These are phyloP conservation scores for Aplysia californica DNA, from an alignment of 1,140 invertebrate genomes.

Conservation along the genomic window DNA sequence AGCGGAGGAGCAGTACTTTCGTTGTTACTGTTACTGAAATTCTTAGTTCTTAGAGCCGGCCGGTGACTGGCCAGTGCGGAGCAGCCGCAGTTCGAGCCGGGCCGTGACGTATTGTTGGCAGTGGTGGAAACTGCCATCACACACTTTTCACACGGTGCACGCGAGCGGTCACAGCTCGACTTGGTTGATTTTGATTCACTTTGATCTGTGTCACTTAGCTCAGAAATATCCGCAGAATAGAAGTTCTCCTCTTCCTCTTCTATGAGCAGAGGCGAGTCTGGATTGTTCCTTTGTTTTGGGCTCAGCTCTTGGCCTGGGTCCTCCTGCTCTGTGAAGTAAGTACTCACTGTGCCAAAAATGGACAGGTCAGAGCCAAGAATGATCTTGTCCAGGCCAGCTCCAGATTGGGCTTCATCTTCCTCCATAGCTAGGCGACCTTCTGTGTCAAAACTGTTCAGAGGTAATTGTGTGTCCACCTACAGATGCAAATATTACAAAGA, in stretches of 20 bases:
- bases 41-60: constrained; percentile 31
- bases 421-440: constrained; percentile 31
- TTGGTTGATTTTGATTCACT: constrained; percentile 31
- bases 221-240: constrained; percentile 38
- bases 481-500: not conserved
- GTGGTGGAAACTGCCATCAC: not conserved
- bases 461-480: constrained; percentile 37
- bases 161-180: constrained; percentile 22
- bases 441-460: constrained; percentile 37
- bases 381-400: constrained; percentile 15
- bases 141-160: constrained; percentile 20
- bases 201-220: constrained; percentile 36
- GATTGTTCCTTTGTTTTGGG: constrained; percentile 13
- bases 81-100: constrained; percentile 13
- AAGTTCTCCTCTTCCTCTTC: constrained; percentile 40
- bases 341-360: constrained; percentile 34
- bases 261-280: constrained; percentile 19
- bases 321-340: constrained; percentile 36
- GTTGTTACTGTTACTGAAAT: constrained; percentile 29
- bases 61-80: constrained; percentile 23
- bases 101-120: not conserved
- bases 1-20: constrained; percentile 1
- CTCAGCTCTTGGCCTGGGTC: constrained; percentile 18
- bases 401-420: constrained; percentile 14
- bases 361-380: constrained; percentile 39